Conservation (phyloP, 2,113 vertebrate genomes). For the Salvelinus sp. region DNA sequence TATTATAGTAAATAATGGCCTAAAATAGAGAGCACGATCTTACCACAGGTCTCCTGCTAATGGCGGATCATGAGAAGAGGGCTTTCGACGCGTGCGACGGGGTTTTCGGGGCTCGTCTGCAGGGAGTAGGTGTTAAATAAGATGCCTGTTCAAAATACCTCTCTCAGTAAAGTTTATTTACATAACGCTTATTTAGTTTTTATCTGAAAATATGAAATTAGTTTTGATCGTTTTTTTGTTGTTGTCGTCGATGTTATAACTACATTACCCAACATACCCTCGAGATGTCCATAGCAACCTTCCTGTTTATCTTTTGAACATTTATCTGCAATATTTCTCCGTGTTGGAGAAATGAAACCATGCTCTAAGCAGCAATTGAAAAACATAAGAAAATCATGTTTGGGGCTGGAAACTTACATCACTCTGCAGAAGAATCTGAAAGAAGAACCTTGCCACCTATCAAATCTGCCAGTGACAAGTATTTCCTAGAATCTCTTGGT, state of each 20-base stretch:
- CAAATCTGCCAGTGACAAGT: slow-evolving; percentile 46
- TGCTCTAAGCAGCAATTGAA: neutral
- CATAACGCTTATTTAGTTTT: neutral
- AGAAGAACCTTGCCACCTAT: slow-evolving; percentile 34
- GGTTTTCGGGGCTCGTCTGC: slow-evolving; percentile 71
- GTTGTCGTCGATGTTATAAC: no score
- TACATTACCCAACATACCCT: no score
- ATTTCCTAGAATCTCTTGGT: slow-evolving; percentile 61
- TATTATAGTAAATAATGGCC: neutral
- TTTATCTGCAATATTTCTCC: neutral
- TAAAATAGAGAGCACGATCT: slow-evolving; percentile 33
- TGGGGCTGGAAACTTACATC: neutral
- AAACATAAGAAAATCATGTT: slow-evolving; percentile 13
- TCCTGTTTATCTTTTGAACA: slow-evolving; percentile 7
- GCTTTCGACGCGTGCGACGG: slow-evolving; percentile 51
- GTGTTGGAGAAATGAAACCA: neutral
- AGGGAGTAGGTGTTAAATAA: slow-evolving; percentile 48
- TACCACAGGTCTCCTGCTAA: slow-evolving; percentile 70
- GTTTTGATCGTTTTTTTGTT: no score
- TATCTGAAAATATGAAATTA: neutral
- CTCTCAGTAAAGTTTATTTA: neutral
- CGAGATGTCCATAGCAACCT: slow-evolving; percentile 23
- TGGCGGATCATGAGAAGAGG: slow-evolving; percentile 85
- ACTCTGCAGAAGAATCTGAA: neutral
- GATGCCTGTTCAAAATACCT: slow-evolving; percentile 32